Conservation (phyloP, 2,888 invertebrate genomes). For the Drosophila falleni region DNA sequence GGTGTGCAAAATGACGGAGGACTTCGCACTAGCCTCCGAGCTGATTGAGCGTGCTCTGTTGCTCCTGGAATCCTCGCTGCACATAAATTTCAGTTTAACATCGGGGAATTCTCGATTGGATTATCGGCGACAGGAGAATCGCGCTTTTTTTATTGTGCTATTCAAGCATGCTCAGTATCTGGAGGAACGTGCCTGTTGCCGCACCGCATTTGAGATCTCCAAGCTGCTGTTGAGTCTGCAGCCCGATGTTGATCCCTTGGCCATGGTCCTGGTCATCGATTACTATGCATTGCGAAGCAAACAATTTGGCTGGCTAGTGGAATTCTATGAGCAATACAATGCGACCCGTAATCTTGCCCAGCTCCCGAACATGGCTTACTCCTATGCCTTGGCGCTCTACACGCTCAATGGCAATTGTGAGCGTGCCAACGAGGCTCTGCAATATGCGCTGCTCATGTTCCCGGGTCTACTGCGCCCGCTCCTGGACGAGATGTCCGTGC, state of each 20-base stretch:
- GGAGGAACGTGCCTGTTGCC: conserved; percentile 92
- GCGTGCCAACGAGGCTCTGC: conserved; percentile 88
- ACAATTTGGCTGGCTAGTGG: conserved; percentile 90
- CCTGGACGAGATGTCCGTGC: conserved; percentile 91
- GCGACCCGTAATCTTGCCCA: conserved; percentile 89
- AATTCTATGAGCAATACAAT: conserved; percentile 88
- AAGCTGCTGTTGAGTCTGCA: conserved; percentile 93
- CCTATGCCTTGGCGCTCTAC: conserved; percentile 91
- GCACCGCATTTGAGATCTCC: conserved; percentile 94
- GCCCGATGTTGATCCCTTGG: conserved; percentile 91
- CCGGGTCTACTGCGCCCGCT: conserved; percentile 91
- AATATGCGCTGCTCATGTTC: conserved; percentile 92
- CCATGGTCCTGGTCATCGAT: conserved; percentile 91
- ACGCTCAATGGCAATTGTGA: conserved; percentile 86
- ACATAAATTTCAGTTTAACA: conserved; percentile 92
- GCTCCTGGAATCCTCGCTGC: conserved; percentile 91
- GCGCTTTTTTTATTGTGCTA: conserved; percentile 91
- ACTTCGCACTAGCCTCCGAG: conserved; percentile 91
- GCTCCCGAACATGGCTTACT: conserved; percentile 95
- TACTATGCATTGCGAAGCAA: conserved; percentile 92
- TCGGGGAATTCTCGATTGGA: conserved; percentile 91
- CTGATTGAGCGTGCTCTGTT: conserved; percentile 92
- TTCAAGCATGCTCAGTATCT: conserved; percentile 93
- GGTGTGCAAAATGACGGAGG: conserved; percentile 91
- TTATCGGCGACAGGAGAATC: conserved; percentile 93